Evolutionary conservation across 2,113 vertebrate genomes (phyloP).

Genomic region (Passerina amoena): DNA sequence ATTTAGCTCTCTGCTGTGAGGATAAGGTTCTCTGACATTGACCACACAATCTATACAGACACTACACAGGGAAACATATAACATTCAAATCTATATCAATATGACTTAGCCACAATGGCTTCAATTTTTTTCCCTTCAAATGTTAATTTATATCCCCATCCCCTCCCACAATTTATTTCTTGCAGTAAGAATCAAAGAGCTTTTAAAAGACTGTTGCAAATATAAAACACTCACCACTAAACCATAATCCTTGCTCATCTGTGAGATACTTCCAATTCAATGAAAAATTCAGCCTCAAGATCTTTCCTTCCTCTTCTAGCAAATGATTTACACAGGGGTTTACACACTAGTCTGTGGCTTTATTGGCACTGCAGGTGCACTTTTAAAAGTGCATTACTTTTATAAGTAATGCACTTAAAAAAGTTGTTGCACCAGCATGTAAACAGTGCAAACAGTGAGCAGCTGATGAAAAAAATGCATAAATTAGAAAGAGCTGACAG

Average conservation of each 20-base stretch:
- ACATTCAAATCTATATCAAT: neutral
- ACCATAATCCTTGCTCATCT: neutral
- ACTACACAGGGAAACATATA: neutral
- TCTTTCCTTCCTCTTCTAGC: neutral
- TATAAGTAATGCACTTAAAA: fast-evolving
- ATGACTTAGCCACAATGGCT: neutral
- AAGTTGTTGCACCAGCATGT: neutral
- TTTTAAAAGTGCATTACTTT: too few relatives aligned
- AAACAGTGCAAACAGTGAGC: neutral
- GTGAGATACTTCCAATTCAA: neutral
- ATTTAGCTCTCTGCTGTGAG: neutral
- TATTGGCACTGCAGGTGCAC: neutral
- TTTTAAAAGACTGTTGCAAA: neutral
- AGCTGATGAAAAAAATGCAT: neutral
- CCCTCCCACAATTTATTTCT: neutral
- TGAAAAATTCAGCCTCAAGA: neutral
- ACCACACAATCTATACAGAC: neutral
- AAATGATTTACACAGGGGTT: neutral
- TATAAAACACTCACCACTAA: neutral
- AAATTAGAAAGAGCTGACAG: neutral
- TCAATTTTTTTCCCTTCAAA: neutral
- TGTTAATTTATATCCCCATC: neutral
- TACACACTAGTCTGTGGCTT: neutral
- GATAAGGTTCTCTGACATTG: neutral
- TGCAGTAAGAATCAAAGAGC: neutral